Evolutionary conservation across 2,797 vertebrate species (phyloP).

Genomic region (Bradypus variegatus): DNA sequence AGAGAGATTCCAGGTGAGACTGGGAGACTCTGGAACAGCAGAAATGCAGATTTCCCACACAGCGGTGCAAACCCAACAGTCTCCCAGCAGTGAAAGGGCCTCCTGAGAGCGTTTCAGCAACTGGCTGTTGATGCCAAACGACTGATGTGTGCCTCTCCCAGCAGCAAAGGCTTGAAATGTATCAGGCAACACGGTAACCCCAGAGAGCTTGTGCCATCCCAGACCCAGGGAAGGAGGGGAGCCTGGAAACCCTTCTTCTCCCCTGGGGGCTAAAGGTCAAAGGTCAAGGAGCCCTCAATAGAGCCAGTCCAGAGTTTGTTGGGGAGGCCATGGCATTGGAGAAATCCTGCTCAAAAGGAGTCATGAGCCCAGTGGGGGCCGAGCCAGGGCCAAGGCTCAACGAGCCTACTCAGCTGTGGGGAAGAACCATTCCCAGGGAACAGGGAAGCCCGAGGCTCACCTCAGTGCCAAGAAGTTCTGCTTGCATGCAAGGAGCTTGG

Average conservation of each 20-base stretch:
- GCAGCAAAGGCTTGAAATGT: accelerated
- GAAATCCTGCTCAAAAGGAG: neutral
- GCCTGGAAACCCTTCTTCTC: neutral
- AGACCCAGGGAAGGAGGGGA: neutral
- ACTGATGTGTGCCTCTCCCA: accelerated
- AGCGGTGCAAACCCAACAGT: neutral
- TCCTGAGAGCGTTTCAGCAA: neutral
- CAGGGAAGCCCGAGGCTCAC: conserved; percentile 62
- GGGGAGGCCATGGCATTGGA: neutral
- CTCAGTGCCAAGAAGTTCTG: conserved; percentile 81
- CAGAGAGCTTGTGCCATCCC: neutral
- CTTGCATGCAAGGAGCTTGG: conserved; percentile 76
- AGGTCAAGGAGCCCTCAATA: neutral
- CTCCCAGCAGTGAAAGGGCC: neutral
- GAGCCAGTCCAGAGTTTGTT: too few species aligned
- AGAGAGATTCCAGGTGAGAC: neutral
- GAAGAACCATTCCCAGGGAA: neutral
- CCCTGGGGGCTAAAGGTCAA: neutral
- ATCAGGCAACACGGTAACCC: neutral
- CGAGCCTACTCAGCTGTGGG: neutral
- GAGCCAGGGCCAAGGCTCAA: neutral
- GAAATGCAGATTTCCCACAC: neutral
- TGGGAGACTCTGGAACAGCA: neutral
- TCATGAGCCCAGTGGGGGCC: neutral
- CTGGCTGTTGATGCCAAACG: neutral